These are phyloP conservation scores for Oegoconia quadripuncta DNA, from an alignment of 2,888 invertebrate genomes.

Conservation along the genomic window DNA sequence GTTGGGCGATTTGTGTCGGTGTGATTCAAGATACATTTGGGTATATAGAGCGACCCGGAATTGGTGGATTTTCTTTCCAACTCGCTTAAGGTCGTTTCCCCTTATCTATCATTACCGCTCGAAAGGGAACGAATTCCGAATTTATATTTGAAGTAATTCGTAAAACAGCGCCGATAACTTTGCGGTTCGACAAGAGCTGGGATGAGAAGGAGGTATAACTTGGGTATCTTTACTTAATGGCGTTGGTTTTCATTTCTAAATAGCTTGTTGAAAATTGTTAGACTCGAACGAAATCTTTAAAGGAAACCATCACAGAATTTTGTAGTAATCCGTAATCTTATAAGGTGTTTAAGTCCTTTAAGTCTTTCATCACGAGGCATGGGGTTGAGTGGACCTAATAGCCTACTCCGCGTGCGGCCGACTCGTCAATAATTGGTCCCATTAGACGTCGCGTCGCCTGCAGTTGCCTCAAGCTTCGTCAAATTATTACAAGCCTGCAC, in stretches of 20 bases:
- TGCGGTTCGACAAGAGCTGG: constrained; percentile 9
- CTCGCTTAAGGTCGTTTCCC: constrained; percentile 27
- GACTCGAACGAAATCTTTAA: neutral
- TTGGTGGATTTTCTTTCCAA: constrained; percentile 26
- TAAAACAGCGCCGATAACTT: constrained; percentile 12
- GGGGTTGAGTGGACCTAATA: constrained; percentile 48
- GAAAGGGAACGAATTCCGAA: constrained; percentile 20
- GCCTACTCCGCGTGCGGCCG: constrained; percentile 48
- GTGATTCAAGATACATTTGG: constrained; percentile 26
- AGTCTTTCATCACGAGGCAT: too few species aligned
- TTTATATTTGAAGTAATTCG: constrained; percentile 17
- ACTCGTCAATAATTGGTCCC: constrained; percentile 64
- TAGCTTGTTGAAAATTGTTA: constrained; percentile 4
- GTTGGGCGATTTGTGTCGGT: constrained; percentile 46
- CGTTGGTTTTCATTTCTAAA: constrained; percentile 7
- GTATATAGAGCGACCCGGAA: constrained; percentile 23
- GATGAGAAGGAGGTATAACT: constrained; percentile 4
- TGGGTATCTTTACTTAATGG: neutral
- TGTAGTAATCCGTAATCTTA: too few species aligned
- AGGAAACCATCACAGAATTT: neutral
- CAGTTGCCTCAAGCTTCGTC: constrained; percentile 50
- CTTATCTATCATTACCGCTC: constrained; percentile 28
- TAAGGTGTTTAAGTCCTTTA: too few species aligned
- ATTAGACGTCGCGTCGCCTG: constrained; percentile 55
- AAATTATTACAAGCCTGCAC: constrained; percentile 31